Evolutionary conservation across 2,888 invertebrate genomes (phyloP).

Genomic region (Apocheima hispidaria): DNA sequence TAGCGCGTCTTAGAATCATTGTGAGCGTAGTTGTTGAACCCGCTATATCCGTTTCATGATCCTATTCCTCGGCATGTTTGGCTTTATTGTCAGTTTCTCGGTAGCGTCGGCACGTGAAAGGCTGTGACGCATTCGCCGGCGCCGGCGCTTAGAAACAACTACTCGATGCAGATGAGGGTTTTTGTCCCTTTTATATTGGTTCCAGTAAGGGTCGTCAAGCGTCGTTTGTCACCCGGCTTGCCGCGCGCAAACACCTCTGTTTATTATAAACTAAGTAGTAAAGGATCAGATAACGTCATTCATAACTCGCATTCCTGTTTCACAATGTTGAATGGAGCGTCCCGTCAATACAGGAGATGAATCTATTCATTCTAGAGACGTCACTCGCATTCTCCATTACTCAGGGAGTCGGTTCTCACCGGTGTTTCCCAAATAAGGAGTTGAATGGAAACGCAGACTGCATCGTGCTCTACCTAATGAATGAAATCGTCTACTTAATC

Average conservation of each 20-base stretch:
- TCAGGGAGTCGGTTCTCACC: neutral
- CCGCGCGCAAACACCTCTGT: slow-evolving; percentile 16
- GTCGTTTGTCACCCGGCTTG: slow-evolving; percentile 37
- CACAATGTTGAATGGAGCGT: neutral
- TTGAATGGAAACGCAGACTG: neutral
- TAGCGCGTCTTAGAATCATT: slow-evolving; percentile 9
- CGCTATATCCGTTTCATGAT: neutral
- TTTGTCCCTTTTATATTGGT: slow-evolving; percentile 36
- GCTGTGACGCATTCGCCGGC: slow-evolving; percentile 36
- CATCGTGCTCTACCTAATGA: neutral
- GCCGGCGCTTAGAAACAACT: slow-evolving; percentile 37
- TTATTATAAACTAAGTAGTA: slow-evolving; percentile 16
- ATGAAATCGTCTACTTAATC: slow-evolving; percentile 11
- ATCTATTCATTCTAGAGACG: neutral
- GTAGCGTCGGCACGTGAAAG: slow-evolving; percentile 19
- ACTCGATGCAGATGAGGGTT: slow-evolving; percentile 19
- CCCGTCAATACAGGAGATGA: neutral
- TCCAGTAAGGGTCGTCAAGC: slow-evolving; percentile 39
- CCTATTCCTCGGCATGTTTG: neutral
- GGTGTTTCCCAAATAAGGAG: slow-evolving; percentile 1
- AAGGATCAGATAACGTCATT: slow-evolving; percentile 38
- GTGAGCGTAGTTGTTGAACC: slow-evolving; percentile 5
- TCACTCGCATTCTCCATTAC: neutral
- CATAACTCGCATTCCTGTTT: slow-evolving; percentile 15
- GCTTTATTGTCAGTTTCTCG: neutral